phyloP scores from a whole-genome alignment of 2,113 vertebrate species.

The Platichthys stellatus region DNA sequence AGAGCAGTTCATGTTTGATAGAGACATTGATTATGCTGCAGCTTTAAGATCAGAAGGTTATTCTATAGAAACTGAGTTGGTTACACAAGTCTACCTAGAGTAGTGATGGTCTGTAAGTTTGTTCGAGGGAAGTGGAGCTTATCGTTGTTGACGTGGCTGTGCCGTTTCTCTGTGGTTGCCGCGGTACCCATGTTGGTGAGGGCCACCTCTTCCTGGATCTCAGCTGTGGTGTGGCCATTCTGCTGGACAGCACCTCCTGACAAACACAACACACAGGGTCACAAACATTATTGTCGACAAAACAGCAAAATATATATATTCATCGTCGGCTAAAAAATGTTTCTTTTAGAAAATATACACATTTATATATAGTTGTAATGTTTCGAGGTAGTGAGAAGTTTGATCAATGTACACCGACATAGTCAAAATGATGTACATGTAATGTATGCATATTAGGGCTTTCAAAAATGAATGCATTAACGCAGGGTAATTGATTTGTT shows the following conservation, averaged over 20 bases:
- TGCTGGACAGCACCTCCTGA: conserved; percentile 89
- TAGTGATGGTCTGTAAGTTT: conserved; percentile 93
- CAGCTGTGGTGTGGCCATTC: conserved; percentile 91
- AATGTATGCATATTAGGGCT: too few species aligned
- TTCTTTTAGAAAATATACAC: too few species aligned
- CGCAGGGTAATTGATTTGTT: too few species aligned
- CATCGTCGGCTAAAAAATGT: too few species aligned
- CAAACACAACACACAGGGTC: conserved; percentile 28
- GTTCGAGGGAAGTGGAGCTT: conserved; percentile 90
- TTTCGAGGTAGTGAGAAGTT: too few species aligned
- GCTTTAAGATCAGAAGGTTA: background rate
- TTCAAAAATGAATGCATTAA: too few species aligned
- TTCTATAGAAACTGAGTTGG: rapidly evolving
- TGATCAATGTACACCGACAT: background rate
- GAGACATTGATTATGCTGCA: background rate
- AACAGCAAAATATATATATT: too few species aligned
- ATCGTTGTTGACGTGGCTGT: conserved; percentile 86
- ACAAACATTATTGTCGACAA: background rate
- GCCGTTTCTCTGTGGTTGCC: conserved; percentile 87
- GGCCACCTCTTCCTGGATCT: conserved; percentile 95
- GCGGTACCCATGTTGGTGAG: conserved; percentile 88
- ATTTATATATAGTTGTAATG: too few species aligned
- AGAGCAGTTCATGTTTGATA: background rate
- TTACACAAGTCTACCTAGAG: conserved; percentile 83
- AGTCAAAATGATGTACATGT: too few species aligned